A percentile compares a stretch with the other conserved stretches of the same genome.
Conservation (phyloP, 2,888 invertebrate genomes). For the Calameuta filiformis region DNA sequence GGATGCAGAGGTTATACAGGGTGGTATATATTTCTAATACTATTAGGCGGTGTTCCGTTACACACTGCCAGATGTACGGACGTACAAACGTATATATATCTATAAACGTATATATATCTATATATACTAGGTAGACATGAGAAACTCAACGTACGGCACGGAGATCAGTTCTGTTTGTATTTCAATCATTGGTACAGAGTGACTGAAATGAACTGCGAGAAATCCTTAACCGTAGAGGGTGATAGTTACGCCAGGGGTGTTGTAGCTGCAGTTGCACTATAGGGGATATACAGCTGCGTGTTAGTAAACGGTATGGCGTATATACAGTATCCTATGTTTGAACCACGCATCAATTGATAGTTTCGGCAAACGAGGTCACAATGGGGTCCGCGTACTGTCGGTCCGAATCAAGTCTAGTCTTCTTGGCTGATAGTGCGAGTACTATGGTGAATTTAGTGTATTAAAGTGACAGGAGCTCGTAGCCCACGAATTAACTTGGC, state of each 20-base stretch:
- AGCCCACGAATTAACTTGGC: not conserved
- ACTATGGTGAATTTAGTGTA: not conserved
- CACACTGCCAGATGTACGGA: conserved; percentile 64
- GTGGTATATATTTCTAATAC: conserved; percentile 62
- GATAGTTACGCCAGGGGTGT: conserved; percentile 18
- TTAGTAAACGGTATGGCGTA: not conserved
- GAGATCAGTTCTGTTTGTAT: not conserved
- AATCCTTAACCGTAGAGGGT: not conserved
- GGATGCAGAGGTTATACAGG: conserved; percentile 2
- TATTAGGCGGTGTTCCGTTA: conserved; percentile 66
- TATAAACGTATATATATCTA: not conserved
- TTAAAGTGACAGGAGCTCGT: not conserved
- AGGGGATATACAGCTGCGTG: not conserved
- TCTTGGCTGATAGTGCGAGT: not conserved
- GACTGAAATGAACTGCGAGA: not conserved
- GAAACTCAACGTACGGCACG: conserved; percentile 12
- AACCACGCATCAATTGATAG: conserved; percentile 55
- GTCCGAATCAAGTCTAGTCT: not conserved
- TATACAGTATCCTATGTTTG: not conserved
- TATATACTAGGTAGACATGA: conserved; percentile 1
- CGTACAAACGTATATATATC: conserved; percentile 19
- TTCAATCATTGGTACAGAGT: not conserved
- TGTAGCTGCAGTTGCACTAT: conserved; percentile 36
- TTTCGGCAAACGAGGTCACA: conserved; percentile 51
- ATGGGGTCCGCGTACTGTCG: conserved; percentile 12